Evolutionary conservation across 1,140 invertebrate species (phyloP), one percentile per base, ranked within the genome.

Genomic region (Monomorium pharaonis): DNA sequence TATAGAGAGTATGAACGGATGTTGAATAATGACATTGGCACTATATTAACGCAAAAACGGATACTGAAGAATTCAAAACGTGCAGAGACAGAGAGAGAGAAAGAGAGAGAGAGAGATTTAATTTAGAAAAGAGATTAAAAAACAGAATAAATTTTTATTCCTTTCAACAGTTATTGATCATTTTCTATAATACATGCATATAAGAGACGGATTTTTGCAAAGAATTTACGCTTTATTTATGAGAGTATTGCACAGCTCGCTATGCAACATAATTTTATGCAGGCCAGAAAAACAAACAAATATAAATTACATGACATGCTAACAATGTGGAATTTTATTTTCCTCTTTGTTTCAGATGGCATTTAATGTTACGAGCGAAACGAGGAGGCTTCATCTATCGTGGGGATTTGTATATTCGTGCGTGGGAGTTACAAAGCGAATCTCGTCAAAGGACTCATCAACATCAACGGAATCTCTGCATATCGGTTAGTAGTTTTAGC

Each of bases 351-450:
- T 94, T 67, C 91, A 95, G 94, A 77, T 95, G 94, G 94, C 94
- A 95, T 88, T 90, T 94, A 81, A 95, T 95, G 92, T 88, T 95
- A 78, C 91, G 94, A 86, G 94, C 93, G 2, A 91, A 91, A 78
- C 91, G 92, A 85, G 94, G 94, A 37, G 93, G 94, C 49, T 89
- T 94, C 75, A 94, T 95, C 90, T 95, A 95, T 90, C 93, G 95
- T 2, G 95, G 95, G 16, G 95, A 95, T 90, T 92, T 95, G 83
- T 95, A 95, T 69, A 94, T 95, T 86, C 94, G 93, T 69, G 91
- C 94, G 54, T 95, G 95, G 95, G 92, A 95, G 86, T 90, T 95
- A 77, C 94, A 95, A 89, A 94, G 93, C 86, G 93, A 95, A 87
- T 95, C 94, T 56, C 94, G 94, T 88, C 93, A 92, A 88, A 92